Base-by-base conservation (phyloP, 2,113 vertebrate species). In the Hypocryptadius cinnamomeus region DNA sequence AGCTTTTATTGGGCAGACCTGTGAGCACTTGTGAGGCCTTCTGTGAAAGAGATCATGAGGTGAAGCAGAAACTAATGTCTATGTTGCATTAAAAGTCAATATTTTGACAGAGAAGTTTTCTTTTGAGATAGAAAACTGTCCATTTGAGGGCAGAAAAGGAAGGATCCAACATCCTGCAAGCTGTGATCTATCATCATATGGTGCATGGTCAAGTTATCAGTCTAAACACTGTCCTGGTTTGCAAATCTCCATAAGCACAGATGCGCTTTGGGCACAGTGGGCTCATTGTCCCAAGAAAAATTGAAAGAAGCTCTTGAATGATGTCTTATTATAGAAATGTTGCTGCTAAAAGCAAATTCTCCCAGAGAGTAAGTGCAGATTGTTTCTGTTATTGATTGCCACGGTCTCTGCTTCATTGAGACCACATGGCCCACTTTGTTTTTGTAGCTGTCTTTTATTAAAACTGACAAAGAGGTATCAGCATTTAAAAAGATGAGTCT, bases 381-480 rank as follows among this genome's bases (percentile, higher is more conserved):
- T 93, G 86, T 93, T 92, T 92, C 87, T 89, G 45, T 87, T 96
- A 92, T 88, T 95, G 95, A 95, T 96, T 93, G 90, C 79, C 47
- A 35, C 2, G 3, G 88, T 92, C 80, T 81, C 54, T 48, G 68
- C 91, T 93, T 96, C 91, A 94, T 92, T 94, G 95, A 94, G 95
- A 96, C 86, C 95, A 94, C 95, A 95, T 95, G 96, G 93, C 79
- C 81, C 84, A 84, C 88, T 95, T 92, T 93, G 90, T 95, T 97
- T 96, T 96, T 84, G 72, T 91, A 94, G 91, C 94, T 95, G 94
- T 84, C 85, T 90, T 96, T 96, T 95, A 96, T 96, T 96, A 96
- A 95, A 96, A 89, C 81, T 89, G 96, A 96, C 95, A 97, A 85
- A 93, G 94, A 96, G 71, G 90, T 92, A 94, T 94, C 96, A 95